phyloP scores from a whole-genome alignment of 2,888 invertebrate species.

The Drosophila gaucha region DNA sequence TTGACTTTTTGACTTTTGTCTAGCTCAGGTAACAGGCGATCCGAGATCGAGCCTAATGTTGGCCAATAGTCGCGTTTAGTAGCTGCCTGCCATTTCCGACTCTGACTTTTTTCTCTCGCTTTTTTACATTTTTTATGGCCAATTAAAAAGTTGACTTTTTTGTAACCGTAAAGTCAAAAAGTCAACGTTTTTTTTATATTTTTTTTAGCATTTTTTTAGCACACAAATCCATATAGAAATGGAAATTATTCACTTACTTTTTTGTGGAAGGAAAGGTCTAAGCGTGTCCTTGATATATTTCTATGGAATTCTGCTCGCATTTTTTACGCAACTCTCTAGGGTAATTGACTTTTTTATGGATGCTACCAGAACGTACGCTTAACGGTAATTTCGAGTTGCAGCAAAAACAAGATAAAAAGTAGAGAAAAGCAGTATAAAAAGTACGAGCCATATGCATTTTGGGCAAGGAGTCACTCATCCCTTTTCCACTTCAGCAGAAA shows the following conservation, averaged over 20 bases:
- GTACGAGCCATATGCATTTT: constrained; percentile 48
- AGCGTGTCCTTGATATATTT: constrained; percentile 55
- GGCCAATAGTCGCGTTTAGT: constrained; percentile 57
- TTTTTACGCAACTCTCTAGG: constrained; percentile 72
- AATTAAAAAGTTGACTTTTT: constrained; percentile 76
- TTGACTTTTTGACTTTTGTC: constrained; percentile 58
- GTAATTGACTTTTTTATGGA: constrained; percentile 69
- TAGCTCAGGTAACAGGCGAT: constrained; percentile 34
- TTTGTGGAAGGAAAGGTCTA: constrained; percentile 10
- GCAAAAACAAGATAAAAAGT: constrained; percentile 15
- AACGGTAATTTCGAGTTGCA: constrained; percentile 25
- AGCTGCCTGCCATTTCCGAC: constrained; percentile 64
- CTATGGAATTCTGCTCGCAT: constrained; percentile 43
- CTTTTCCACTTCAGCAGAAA: constrained; percentile 68
- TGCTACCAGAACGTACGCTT: constrained; percentile 22
- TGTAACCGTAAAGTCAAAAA: constrained; percentile 74
- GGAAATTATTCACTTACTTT: not conserved
- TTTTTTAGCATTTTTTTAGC: constrained; percentile 54
- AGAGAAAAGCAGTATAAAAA: not conserved
- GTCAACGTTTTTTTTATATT: constrained; percentile 46
- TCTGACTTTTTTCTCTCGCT: constrained; percentile 24
- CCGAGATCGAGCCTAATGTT: constrained; percentile 26
- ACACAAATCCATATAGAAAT: constrained; percentile 1
- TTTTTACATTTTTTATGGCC: constrained; percentile 59
- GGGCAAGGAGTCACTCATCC: constrained; percentile 57